These are phyloP conservation scores for Drosophila longiperda DNA, from an alignment of 2,888 invertebrate species.

Conservation along the genomic window DNA sequence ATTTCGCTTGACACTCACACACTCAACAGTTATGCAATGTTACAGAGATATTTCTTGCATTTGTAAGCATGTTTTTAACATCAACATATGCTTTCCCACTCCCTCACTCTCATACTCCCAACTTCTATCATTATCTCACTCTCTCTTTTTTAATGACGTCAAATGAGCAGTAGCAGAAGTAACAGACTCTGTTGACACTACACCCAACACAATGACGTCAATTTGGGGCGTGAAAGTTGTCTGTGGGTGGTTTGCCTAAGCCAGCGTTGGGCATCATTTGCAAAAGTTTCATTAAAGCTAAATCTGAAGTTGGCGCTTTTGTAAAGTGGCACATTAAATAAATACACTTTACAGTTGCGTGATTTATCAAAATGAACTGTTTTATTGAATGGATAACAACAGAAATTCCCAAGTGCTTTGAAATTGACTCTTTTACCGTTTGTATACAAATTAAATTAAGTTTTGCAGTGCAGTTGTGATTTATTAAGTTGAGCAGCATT, in stretches of 20 bases:
- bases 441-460: not conserved
- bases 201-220: conserved; percentile 68
- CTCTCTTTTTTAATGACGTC: conserved; percentile 62
- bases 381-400: not conserved
- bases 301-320: not conserved
- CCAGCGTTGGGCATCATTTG: conserved; percentile 17
- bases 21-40: conserved; percentile 77
- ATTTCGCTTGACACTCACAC: conserved; percentile 26
- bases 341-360: not conserved
- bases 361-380: not conserved
- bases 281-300: conserved; percentile 10
- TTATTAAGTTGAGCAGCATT: not conserved
- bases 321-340: not conserved
- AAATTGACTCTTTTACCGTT: not conserved
- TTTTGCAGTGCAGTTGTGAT: not conserved
- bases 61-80: conserved; percentile 22
- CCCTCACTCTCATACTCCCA: not conserved
- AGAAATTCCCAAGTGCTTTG: not conserved
- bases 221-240: conserved; percentile 16
- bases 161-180: conserved; percentile 24
- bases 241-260: not conserved
- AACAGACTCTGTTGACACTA: not conserved
- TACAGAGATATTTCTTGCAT: conserved; percentile 31
- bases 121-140: not conserved
- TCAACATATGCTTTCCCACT: conserved; percentile 18